These are phyloP conservation scores for Thunnus thynnus DNA, from an alignment of 2,113 vertebrate genomes.

Conservation along the genomic window DNA sequence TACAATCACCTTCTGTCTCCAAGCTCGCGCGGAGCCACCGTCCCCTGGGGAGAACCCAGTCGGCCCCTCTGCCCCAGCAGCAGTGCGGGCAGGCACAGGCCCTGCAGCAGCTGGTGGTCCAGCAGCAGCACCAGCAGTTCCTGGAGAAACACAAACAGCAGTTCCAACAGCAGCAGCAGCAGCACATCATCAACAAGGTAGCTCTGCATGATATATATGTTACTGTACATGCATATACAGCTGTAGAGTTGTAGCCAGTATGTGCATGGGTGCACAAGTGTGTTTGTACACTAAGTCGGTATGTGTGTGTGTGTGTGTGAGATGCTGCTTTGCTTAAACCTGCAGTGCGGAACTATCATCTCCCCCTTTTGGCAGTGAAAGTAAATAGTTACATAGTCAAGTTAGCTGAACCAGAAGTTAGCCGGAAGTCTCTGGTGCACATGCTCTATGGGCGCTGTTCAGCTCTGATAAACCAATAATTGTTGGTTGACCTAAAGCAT, in stretches of 20 bases:
- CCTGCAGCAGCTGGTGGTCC: slow-evolving; percentile 96
- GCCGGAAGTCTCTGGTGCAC: no score
- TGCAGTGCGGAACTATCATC: no score
- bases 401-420: no score
- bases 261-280: background rate
- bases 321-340: no score
- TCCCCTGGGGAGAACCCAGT: slow-evolving; percentile 96
- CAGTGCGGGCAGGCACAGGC: slow-evolving; percentile 87
- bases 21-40: slow-evolving; percentile 96
- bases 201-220: background rate
- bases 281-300: no score
- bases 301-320: no score
- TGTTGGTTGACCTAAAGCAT: no score
- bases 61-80: slow-evolving; percentile 96
- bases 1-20: slow-evolving; percentile 93
- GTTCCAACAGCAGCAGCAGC: slow-evolving; percentile 92
- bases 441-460: no score
- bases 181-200: slow-evolving; percentile 96
- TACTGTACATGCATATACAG: background rate
- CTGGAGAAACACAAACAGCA: slow-evolving; percentile 99
- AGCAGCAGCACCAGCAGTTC: slow-evolving; percentile 99
- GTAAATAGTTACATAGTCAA: no score
- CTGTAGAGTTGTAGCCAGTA: background rate
- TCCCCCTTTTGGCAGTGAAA: no score
- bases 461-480: no score